Conservation (phyloP, 2,113 vertebrate genomes). For the Atrichornis clamosus region DNA sequence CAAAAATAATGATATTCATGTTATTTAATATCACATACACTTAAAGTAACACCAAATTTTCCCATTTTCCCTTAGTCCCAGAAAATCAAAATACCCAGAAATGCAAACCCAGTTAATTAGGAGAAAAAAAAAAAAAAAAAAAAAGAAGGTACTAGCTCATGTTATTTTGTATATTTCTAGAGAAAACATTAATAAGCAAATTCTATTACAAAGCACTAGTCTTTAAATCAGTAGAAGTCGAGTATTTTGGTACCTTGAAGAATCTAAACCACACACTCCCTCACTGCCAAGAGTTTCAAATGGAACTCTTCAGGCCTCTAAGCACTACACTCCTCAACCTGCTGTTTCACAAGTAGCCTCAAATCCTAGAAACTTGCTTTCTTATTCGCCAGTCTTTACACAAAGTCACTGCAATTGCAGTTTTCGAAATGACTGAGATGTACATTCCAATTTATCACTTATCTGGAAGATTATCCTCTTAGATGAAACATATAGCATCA, state of each 20-base stretch:
- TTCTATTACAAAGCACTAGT: neutral
- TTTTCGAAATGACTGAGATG: neutral
- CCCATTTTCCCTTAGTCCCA: neutral
- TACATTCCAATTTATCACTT: neutral
- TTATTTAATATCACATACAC: neutral
- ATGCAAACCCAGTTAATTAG: neutral
- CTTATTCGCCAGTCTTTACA: neutral
- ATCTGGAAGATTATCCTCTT: neutral
- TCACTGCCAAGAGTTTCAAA: neutral
- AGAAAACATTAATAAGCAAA: neutral
- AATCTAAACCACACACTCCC: neutral
- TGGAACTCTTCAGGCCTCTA: neutral
- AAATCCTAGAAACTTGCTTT: neutral
- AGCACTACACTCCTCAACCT: neutral
- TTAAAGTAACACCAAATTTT: neutral
- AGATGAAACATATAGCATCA: neutral
- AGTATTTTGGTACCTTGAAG: neutral
- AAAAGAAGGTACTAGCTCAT: neutral
- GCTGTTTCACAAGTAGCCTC: neutral
- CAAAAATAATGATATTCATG: neutral
- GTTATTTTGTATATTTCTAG: neutral
- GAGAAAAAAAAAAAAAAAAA: neutral
- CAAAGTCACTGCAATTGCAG: neutral
- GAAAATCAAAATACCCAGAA: neutral
- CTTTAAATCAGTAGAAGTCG: neutral